Percentiles rank a stretch among this genome's conserved stretches.
These are phyloP conservation scores for Julus scandinavius DNA, from an alignment of 2,888 invertebrate genomes.

Conservation along the genomic window DNA sequence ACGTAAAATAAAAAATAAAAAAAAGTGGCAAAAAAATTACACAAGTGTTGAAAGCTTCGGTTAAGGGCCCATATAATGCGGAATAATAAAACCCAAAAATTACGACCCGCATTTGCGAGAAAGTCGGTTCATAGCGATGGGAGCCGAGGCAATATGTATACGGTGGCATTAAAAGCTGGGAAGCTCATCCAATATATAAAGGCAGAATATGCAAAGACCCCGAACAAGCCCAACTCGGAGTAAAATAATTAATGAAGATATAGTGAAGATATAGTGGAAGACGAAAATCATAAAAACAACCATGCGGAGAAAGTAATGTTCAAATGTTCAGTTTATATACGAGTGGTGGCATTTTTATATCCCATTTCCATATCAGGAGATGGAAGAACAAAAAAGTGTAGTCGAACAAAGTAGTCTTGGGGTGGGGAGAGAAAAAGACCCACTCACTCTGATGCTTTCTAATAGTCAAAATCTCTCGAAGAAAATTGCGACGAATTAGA, in stretches of 20 bases:
- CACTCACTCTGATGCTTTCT: neutral
- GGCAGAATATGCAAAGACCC: slow-evolving; percentile 41
- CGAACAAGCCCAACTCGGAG: slow-evolving; percentile 17
- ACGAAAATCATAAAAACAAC: slow-evolving; percentile 52
- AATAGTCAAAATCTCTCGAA: neutral
- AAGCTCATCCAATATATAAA: slow-evolving; percentile 39
- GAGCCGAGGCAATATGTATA: slow-evolving; percentile 32
- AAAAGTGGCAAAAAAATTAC: slow-evolving; percentile 24
- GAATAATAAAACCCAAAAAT: slow-evolving; percentile 44
- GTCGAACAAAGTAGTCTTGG: slow-evolving; percentile 9
- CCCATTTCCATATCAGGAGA: slow-evolving; percentile 51
- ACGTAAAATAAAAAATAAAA: neutral
- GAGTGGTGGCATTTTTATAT: slow-evolving; percentile 52
- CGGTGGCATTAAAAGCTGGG: slow-evolving; percentile 38
- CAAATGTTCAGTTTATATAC: slow-evolving; percentile 52
- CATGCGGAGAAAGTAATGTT: slow-evolving; percentile 52
- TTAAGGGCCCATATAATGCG: slow-evolving; percentile 46
- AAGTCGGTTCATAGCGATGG: slow-evolving; percentile 26
- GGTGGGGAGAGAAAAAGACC: neutral
- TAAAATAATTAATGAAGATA: slow-evolving; percentile 53
- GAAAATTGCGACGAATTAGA: neutral
- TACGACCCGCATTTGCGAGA: slow-evolving; percentile 19
- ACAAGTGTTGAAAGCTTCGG: slow-evolving; percentile 38
- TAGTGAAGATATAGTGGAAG: slow-evolving; percentile 52
- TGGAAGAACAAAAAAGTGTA: slow-evolving; percentile 35